Conservation (phyloP, 2,113 vertebrate species). For the Puma concolor region DNA sequence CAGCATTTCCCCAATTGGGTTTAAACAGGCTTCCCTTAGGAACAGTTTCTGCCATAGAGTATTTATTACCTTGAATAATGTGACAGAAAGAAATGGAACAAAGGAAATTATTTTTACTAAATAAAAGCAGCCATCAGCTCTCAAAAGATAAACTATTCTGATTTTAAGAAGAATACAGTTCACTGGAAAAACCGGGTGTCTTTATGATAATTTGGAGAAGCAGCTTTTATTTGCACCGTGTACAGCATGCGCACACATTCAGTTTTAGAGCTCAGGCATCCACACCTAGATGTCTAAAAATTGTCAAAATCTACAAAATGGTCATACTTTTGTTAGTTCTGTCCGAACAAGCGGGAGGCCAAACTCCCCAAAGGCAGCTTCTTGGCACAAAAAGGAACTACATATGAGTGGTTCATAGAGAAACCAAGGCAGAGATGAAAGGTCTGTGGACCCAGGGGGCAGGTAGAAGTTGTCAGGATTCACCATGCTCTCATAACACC, state of each 20-base stretch:
- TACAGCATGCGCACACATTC: not conserved
- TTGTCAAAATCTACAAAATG: slow-evolving; percentile 58
- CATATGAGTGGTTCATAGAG: slow-evolving; percentile 47
- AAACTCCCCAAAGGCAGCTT: slow-evolving; percentile 18
- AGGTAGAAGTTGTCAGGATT: not conserved
- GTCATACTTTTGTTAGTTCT: slow-evolving; percentile 66
- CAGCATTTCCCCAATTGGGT: slow-evolving; percentile 69
- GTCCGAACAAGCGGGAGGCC: slow-evolving; percentile 27
- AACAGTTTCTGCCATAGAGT: slow-evolving; percentile 59
- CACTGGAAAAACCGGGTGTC: slow-evolving; percentile 46
- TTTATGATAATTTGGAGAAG: slow-evolving; percentile 41
- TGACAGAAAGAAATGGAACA: slow-evolving; percentile 70
- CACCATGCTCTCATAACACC: slow-evolving; percentile 1
- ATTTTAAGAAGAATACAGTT: slow-evolving; percentile 62
- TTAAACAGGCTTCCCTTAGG: slow-evolving; percentile 65
- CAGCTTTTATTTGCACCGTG: slow-evolving; percentile 20
- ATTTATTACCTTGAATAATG: slow-evolving; percentile 77
- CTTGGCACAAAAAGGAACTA: not conserved
- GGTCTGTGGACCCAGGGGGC: not conserved
- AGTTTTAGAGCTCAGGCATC: slow-evolving; percentile 56
- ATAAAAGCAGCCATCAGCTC: slow-evolving; percentile 67
- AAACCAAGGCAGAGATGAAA: slow-evolving; percentile 60
- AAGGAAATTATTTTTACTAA: slow-evolving; percentile 71
- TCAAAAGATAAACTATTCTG: slow-evolving; percentile 59
- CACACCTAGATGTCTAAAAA: slow-evolving; percentile 56